These are phyloP conservation scores for Sterrhoptilus dennistouni DNA, from an alignment of 2,113 vertebrate genomes.

Conservation along the genomic window DNA sequence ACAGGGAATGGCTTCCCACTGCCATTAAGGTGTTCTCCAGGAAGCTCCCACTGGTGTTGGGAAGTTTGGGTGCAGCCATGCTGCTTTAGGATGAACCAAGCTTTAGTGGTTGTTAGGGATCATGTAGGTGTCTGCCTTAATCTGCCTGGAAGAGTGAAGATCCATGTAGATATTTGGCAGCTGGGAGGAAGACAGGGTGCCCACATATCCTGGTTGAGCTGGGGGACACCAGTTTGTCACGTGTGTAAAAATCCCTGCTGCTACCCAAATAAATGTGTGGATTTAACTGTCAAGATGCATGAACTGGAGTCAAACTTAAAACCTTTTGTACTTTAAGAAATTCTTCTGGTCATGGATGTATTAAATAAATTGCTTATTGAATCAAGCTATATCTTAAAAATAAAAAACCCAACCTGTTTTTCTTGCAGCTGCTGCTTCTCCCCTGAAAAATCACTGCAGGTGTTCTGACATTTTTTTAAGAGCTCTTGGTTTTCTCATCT, in stretches of 20 bases:
- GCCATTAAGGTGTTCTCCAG: background rate
- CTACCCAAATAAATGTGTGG: background rate
- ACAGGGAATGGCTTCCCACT: background rate
- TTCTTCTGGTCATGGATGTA: background rate
- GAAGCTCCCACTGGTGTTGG: background rate
- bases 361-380: background rate
- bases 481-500: background rate
- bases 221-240: rapidly evolving
- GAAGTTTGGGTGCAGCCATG: background rate
- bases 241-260: background rate
- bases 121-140: background rate
- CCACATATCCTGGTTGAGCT: background rate
- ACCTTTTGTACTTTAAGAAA: background rate
- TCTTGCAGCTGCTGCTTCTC: background rate
- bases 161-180: background rate
- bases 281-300: background rate
- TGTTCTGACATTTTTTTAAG: background rate
- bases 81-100: background rate
- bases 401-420: background rate
- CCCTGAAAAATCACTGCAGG: background rate
- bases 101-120: background rate
- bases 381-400: background rate
- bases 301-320: background rate
- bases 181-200: background rate
- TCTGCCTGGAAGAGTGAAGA: background rate